Evolutionary conservation across 2,888 invertebrate species (phyloP).

Genomic region (Clivina fossor): DNA sequence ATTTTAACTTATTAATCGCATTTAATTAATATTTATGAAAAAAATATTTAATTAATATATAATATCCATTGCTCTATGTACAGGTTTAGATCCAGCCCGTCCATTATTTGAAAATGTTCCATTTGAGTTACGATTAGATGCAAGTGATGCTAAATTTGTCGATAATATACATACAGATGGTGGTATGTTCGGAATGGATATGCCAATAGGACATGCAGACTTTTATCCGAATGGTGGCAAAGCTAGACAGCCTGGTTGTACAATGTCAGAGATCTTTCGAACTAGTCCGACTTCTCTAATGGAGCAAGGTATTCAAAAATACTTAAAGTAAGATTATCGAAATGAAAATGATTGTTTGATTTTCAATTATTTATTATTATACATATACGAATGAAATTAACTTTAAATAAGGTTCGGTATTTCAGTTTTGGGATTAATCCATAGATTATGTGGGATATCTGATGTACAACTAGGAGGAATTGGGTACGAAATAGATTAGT

Average conservation of each 20-base stretch:
- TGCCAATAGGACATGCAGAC: conserved; percentile 69
- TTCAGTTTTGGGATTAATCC: no score
- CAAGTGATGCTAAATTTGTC: conserved; percentile 62
- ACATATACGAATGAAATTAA: no score
- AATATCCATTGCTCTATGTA: conserved; percentile 29
- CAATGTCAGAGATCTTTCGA: conserved; percentile 57
- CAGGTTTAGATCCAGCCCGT: conserved; percentile 63
- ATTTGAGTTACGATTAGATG: conserved; percentile 57
- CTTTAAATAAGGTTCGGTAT: no score
- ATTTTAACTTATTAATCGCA: no score
- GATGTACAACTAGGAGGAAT: no score
- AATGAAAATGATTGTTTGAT: no score
- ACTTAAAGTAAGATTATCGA: no score
- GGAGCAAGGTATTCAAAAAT: conserved; percentile 48
- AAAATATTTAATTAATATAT: no score
- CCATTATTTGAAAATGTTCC: conserved; percentile 62
- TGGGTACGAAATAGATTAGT: no score
- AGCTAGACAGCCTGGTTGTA: conserved; percentile 71
- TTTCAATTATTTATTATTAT: no score
- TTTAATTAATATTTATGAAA: no score
- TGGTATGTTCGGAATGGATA: conserved; percentile 68
- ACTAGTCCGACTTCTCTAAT: conserved; percentile 51
- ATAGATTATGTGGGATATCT: no score
- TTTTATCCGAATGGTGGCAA: conserved; percentile 74
- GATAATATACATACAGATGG: conserved; percentile 74